Percentiles rank a stretch among this genome's conserved stretches.
Evolutionary conservation across 2,797 vertebrate species (phyloP).

Genomic region (Protosalanx chinensis): DNA sequence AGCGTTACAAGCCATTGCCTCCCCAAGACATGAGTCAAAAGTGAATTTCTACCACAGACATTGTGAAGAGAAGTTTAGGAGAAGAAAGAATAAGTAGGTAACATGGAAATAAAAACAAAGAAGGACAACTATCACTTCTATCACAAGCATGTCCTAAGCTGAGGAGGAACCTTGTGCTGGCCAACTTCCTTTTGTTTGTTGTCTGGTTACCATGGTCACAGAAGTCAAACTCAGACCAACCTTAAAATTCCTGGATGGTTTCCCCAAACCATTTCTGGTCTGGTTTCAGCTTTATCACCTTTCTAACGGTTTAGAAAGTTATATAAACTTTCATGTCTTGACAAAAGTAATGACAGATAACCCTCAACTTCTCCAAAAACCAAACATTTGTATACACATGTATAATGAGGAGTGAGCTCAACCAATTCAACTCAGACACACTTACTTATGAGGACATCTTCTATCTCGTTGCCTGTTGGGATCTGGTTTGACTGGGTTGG

Average conservation of each 20-base stretch:
- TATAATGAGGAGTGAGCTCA: too few species aligned
- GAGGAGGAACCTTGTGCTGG: slow-evolving; percentile 54
- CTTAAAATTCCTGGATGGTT: slow-evolving; percentile 37
- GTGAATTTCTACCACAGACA: slow-evolving; percentile 61
- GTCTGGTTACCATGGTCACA: slow-evolving; percentile 59
- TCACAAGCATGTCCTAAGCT: slow-evolving; percentile 14
- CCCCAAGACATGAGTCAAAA: slow-evolving; percentile 37
- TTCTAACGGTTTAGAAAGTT: too few species aligned
- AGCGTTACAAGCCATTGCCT: slow-evolving; percentile 16
- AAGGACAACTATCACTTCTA: slow-evolving; percentile 23
- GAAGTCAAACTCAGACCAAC: slow-evolving; percentile 47
- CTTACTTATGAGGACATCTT: slow-evolving; percentile 84
- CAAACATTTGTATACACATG: too few species aligned
- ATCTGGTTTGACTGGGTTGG: slow-evolving; percentile 76
- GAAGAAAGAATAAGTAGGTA: slow-evolving; percentile 60
- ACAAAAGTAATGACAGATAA: too few species aligned
- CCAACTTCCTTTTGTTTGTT: slow-evolving; percentile 67
- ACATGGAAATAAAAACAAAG: slow-evolving; percentile 39
- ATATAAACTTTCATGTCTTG: too few species aligned
- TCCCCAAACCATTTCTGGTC: not conserved
- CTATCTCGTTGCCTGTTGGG: slow-evolving; percentile 83
- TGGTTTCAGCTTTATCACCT: slow-evolving; percentile 2
- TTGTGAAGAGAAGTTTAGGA: slow-evolving; percentile 12
- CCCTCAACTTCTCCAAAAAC: too few species aligned
- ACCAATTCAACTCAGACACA: slow-evolving; percentile 3